A percentile compares a stretch with the other conserved stretches of the same genome.
Conservation (phyloP, 2,888 invertebrate genomes). For the Conchocele bisecta region DNA sequence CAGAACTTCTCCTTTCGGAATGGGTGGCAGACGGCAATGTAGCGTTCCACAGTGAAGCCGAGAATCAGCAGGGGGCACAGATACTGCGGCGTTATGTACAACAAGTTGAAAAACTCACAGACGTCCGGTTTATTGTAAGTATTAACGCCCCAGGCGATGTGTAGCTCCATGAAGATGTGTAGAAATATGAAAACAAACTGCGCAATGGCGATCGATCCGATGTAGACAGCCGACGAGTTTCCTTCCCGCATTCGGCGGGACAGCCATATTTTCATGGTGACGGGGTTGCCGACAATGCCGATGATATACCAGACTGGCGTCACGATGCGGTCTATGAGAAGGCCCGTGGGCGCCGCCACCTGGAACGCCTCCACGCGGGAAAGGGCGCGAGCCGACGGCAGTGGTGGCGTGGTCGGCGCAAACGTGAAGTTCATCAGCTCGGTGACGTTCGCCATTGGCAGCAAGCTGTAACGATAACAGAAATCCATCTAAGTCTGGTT, state of each 20-base stretch:
- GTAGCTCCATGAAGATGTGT: conserved; percentile 78
- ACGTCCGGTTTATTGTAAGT: conserved; percentile 68
- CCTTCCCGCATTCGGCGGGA: conserved; percentile 75
- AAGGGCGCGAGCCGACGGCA: background rate
- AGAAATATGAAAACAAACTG: conserved; percentile 77
- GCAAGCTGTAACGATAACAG: conserved; percentile 32
- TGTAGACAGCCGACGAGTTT: conserved; percentile 81
- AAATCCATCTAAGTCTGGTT: no score
- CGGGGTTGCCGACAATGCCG: conserved; percentile 78
- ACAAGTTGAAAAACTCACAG: conserved; percentile 78
- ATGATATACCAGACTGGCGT: conserved; percentile 80
- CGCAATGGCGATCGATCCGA: conserved; percentile 79
- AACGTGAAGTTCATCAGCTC: conserved; percentile 27
- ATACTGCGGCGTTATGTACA: conserved; percentile 78
- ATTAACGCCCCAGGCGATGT: conserved; percentile 78
- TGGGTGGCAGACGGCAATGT: conserved; percentile 79
- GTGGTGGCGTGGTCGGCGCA: conserved; percentile 16
- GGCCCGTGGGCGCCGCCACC: conserved; percentile 66
- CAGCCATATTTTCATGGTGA: conserved; percentile 80
- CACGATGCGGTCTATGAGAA: conserved; percentile 76
- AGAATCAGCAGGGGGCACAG: conserved; percentile 80
- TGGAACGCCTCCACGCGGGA: conserved; percentile 53
- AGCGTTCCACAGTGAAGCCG: conserved; percentile 81
- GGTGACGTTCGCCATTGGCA: conserved; percentile 51
- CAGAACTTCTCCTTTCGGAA: conserved; percentile 79